A percentile compares a stretch with the other conserved stretches of the same genome.
These are phyloP conservation scores for Drosophila sechellia DNA, from an alignment of 1,140 invertebrate species.

Conservation along the genomic window DNA sequence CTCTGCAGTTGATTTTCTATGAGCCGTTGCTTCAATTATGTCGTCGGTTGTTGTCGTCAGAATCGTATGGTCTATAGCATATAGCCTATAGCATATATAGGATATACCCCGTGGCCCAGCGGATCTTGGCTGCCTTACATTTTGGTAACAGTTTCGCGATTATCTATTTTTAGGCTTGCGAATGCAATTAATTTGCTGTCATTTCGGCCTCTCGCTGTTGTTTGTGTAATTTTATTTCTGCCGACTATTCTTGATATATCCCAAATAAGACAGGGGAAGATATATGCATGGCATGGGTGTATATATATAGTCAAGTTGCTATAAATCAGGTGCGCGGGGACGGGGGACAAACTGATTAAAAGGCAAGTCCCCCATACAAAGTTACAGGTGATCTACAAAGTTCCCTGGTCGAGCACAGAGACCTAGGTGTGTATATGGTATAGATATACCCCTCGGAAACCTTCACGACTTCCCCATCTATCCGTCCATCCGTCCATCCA, in stretches of 20 bases:
- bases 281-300: conserved; percentile 1
- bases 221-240: conserved; percentile 34
- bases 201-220: conserved; percentile 42
- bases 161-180: conserved; percentile 46
- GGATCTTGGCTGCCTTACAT: conserved; percentile 34
- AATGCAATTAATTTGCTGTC: conserved; percentile 68
- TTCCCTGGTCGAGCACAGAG: not conserved
- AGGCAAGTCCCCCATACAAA: conserved; percentile 1
- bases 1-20: not conserved
- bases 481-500: conserved; percentile 20
- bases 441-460: conserved; percentile 8
- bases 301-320: conserved; percentile 21
- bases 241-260: conserved; percentile 41
- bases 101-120: not conserved
- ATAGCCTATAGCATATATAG: not conserved
- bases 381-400: conserved; percentile 39
- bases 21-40: conserved; percentile 30
- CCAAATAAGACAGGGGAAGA: conserved; percentile 30
- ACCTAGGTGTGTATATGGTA: not conserved
- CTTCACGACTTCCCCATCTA: conserved; percentile 46
- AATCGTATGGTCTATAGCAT: conserved; percentile 8
- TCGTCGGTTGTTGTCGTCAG: conserved; percentile 57
- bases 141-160: conserved; percentile 51
- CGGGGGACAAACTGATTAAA: conserved; percentile 10
- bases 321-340: conserved; percentile 35